Evolutionary conservation across 2,113 vertebrate genomes (phyloP).

Genomic region (Hymenochirus boettgeri): DNA sequence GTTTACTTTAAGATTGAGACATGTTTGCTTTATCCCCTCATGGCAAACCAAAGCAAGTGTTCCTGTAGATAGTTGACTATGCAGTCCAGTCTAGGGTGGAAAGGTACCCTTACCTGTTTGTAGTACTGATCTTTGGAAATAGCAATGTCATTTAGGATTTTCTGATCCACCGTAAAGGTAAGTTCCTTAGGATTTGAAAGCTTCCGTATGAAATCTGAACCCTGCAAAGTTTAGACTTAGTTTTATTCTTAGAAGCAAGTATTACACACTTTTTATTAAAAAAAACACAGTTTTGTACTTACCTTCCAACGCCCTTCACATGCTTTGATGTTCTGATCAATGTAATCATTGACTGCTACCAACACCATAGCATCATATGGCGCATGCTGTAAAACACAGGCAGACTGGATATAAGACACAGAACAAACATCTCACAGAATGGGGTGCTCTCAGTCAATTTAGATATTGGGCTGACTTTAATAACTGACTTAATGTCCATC

Average conservation of each 20-base stretch:
- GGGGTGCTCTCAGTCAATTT: too few species aligned
- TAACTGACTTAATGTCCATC: too few species aligned
- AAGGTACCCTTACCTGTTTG: constrained; percentile 60
- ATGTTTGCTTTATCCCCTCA: too few species aligned
- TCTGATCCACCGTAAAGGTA: constrained; percentile 80
- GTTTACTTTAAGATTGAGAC: too few species aligned
- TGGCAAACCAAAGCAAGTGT: too few species aligned
- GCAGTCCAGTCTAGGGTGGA: too few species aligned
- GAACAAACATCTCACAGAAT: too few species aligned
- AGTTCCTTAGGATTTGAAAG: constrained; percentile 79
- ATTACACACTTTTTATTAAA: background rate
- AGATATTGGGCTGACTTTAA: too few species aligned
- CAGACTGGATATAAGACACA: background rate
- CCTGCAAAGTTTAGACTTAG: constrained; percentile 54
- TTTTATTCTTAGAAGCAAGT: background rate
- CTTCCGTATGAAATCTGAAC: constrained; percentile 68
- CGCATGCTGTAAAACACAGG: constrained; percentile 71
- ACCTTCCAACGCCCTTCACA: constrained; percentile 89
- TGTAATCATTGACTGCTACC: constrained; percentile 66
- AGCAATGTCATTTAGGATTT: constrained; percentile 62
- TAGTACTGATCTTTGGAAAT: constrained; percentile 71
- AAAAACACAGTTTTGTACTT: constrained; percentile 27
- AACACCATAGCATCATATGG: constrained; percentile 89
- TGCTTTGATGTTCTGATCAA: constrained; percentile 73
- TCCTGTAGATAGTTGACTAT: too few species aligned